Percentiles rank a stretch among this genome's conserved stretches.
Conservation (phyloP, 2,113 vertebrate genomes). For the Trematocara variabile region DNA sequence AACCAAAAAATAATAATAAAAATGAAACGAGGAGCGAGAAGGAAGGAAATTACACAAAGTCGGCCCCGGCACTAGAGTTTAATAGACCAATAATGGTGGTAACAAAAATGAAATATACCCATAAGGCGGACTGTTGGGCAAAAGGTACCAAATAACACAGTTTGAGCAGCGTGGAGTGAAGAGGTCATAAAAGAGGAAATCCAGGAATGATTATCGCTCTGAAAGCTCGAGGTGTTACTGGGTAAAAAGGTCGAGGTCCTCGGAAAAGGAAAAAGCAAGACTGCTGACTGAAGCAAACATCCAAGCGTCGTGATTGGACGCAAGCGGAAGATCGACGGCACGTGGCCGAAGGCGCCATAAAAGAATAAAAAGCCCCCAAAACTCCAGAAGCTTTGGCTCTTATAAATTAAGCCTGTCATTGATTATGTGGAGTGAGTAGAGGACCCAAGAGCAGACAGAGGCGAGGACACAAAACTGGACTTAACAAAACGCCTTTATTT, state of each 20-base stretch:
- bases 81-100: neutral
- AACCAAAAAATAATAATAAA: neutral
- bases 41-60: neutral
- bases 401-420: neutral
- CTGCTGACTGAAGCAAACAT: conserved; percentile 67
- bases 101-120: neutral
- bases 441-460: too few species aligned
- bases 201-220: neutral
- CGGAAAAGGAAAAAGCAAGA: neutral
- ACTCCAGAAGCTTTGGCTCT: neutral
- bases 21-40: neutral
- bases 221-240: neutral
- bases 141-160: neutral
- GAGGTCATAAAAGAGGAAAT: neutral
- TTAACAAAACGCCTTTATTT: too few species aligned
- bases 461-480: too few species aligned
- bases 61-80: neutral
- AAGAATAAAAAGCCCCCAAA: conserved; percentile 17
- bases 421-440: neutral
- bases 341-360: conserved; percentile 39
- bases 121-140: neutral
- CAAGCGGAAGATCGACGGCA: conserved; percentile 60
- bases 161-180: neutral
- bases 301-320: conserved; percentile 49
- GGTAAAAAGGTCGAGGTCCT: neutral